Evolutionary conservation across 2,113 vertebrate genomes (phyloP).

Genomic region (Alouatta palliata): DNA sequence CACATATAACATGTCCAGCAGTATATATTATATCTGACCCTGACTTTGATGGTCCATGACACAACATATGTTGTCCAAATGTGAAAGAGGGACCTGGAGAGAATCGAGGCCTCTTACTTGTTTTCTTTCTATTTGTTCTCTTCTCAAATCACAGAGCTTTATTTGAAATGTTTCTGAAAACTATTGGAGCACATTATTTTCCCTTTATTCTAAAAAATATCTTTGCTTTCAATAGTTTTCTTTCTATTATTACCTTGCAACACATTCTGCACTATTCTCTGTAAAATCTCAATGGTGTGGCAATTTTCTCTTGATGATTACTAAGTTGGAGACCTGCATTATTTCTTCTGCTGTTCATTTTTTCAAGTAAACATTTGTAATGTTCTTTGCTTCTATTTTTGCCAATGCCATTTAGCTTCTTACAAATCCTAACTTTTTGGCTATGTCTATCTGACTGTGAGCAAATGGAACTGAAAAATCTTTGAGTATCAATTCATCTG

Average conservation of each 20-base stretch:
- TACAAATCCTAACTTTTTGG: neutral
- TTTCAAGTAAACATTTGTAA: slow-evolving; percentile 28
- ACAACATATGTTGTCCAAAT: slow-evolving; percentile 2
- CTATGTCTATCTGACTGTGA: neutral
- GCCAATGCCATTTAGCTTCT: neutral
- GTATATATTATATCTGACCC: neutral
- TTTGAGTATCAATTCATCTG: neutral
- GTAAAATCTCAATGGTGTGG: slow-evolving; percentile 60
- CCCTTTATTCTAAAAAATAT: slow-evolving; percentile 61
- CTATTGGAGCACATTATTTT: neutral
- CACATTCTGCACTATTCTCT: slow-evolving; percentile 63
- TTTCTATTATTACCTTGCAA: slow-evolving; percentile 70
- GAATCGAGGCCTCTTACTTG: neutral
- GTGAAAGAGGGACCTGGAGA: neutral
- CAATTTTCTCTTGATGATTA: slow-evolving; percentile 65
- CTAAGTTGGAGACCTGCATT: slow-evolving; percentile 57
- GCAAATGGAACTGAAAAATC: neutral
- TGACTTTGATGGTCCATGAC: neutral
- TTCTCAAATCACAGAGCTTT: slow-evolving; percentile 66
- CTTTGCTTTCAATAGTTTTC: slow-evolving; percentile 40
- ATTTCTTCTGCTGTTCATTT: slow-evolving; percentile 53
- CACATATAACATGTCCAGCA: neutral
- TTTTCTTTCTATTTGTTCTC: slow-evolving; percentile 66
- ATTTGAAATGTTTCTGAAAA: slow-evolving; percentile 73
- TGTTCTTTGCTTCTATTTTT: slow-evolving; percentile 53